A percentile compares a stretch with the other conserved stretches of the same genome.
Evolutionary conservation across 1,140 invertebrate species (phyloP).

Genomic region (Radopholus similis): DNA sequence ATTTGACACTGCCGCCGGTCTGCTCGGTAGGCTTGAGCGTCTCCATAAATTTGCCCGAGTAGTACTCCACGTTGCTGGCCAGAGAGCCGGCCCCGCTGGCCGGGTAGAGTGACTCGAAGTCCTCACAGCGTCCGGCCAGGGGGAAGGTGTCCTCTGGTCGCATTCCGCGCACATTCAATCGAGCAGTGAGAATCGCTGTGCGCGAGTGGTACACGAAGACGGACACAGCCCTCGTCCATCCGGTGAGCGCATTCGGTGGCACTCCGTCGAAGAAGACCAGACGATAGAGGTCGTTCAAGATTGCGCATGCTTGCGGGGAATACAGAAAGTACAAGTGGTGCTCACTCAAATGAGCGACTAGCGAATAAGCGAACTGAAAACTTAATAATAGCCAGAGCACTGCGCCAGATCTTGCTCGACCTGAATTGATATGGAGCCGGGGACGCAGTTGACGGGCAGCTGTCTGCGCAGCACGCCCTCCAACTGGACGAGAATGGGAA

Average conservation of each 20-base stretch:
- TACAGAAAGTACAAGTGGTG: conserved; percentile 43
- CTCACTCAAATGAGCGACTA: conserved; percentile 32
- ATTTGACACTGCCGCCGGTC: too few species aligned
- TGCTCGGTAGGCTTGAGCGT: too few species aligned
- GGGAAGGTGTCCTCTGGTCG: neutral
- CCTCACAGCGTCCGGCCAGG: conserved; percentile 13
- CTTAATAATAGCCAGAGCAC: neutral
- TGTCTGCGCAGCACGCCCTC: conserved; percentile 22
- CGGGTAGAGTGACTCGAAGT: conserved; percentile 33
- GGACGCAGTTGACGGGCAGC: conserved; percentile 34
- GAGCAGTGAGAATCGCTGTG: conserved; percentile 17
- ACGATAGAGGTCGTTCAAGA: conserved; percentile 36
- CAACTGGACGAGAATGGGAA: conserved; percentile 24
- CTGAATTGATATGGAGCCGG: conserved; percentile 35
- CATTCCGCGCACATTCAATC: neutral
- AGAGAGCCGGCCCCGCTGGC: conserved; percentile 14
- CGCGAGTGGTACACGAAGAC: conserved; percentile 34
- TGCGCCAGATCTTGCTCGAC: neutral
- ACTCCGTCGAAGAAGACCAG: neutral
- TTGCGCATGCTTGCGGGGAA: conserved; percentile 28
- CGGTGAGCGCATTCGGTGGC: conserved; percentile 28
- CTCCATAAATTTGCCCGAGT: too few species aligned
- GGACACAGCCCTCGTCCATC: conserved; percentile 32
- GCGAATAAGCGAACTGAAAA: conserved; percentile 31
- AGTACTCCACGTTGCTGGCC: neutral